Conservation (phyloP, 2,888 invertebrate species). For the Geophilus truncorum region DNA sequence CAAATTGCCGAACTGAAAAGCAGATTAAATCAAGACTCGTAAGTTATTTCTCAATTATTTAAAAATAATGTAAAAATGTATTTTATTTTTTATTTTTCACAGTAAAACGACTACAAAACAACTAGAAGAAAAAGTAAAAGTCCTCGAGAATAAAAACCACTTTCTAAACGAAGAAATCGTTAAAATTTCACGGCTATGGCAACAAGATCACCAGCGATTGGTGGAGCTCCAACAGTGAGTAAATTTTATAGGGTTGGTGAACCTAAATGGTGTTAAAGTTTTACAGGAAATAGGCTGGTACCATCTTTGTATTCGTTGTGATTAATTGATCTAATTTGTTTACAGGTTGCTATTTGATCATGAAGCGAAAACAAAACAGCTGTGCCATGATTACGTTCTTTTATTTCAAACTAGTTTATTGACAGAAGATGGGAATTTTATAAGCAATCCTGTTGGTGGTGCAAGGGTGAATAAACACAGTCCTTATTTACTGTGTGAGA, state of each 20-base stretch:
- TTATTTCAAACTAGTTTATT: slow-evolving; percentile 50
- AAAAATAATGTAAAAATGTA: not conserved
- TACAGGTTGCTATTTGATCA: slow-evolving; percentile 45
- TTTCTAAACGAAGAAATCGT: slow-evolving; percentile 53
- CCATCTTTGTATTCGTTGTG: not conserved
- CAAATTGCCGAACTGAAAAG: not conserved
- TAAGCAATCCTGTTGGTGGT: not conserved
- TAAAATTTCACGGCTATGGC: slow-evolving; percentile 48
- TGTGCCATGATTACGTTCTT: slow-evolving; percentile 52
- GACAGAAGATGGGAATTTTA: not conserved
- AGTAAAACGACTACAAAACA: slow-evolving; percentile 33
- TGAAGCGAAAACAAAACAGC: slow-evolving; percentile 48
- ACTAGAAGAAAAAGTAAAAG: slow-evolving; percentile 39
- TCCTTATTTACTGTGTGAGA: not conserved
- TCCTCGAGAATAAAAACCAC: slow-evolving; percentile 50
- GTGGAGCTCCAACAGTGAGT: not conserved
- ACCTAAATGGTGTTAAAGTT: not conserved
- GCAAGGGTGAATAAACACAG: not conserved
- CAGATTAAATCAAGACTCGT: not conserved
- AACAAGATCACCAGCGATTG: slow-evolving; percentile 43
- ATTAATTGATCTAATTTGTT: slow-evolving; percentile 23
- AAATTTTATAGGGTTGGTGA: too few species aligned
- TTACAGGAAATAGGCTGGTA: not conserved
- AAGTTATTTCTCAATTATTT: not conserved
- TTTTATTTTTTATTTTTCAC: not conserved